Base-by-base conservation (phyloP, 2,888 invertebrate species). In the Drosophila setosimentum region DNA sequence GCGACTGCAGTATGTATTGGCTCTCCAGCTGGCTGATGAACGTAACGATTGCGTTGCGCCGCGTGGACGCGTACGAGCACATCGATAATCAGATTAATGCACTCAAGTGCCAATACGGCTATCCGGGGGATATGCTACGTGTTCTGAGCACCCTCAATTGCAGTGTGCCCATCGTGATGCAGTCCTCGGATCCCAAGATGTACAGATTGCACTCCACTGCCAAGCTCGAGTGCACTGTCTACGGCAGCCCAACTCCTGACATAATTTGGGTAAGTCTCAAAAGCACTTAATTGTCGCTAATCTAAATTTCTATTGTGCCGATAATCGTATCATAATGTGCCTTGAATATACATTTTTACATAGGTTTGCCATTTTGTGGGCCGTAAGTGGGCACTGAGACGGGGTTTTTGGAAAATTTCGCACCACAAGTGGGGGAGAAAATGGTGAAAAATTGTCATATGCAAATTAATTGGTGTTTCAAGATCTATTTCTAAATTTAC, bases 1-100 rank as follows among this genome's bases (percentile, higher is more conserved):
- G 98, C 93, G 97, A 97, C 92, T 98, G 98, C 90, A 95, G 96
- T 57, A 96, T 97, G 95, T 95, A 95, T 78, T 97, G 97, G 97
- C 95, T 97, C 80, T 92, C 94, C 1, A 91, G 94, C 18, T 96
- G 95, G 96, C 94, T 95, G 13, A 95, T 80, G 24, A 84, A 89
- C 40, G 75, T 77, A 16, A 83, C 71, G 32, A 84, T 76, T 0
- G 77, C 86, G 5, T 58, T 89, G 27, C 76, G 86, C 0, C 80
- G 80, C 7, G 93, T 94, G 49, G 78, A 80, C 32, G 62, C 74
- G 10, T 79, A 73, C 51, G 91, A 90, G 65, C 83, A 91, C 27
- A 87, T 92, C 37, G 90, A 93, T 37, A 81, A 84, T 16, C 83
- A 92, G 55, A 86, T 92, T 77, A 95, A 95, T 0, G 95, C 95